Evolutionary conservation across 1,140 invertebrate genomes (phyloP).

Genomic region (Aporrectodea caliginosa): DNA sequence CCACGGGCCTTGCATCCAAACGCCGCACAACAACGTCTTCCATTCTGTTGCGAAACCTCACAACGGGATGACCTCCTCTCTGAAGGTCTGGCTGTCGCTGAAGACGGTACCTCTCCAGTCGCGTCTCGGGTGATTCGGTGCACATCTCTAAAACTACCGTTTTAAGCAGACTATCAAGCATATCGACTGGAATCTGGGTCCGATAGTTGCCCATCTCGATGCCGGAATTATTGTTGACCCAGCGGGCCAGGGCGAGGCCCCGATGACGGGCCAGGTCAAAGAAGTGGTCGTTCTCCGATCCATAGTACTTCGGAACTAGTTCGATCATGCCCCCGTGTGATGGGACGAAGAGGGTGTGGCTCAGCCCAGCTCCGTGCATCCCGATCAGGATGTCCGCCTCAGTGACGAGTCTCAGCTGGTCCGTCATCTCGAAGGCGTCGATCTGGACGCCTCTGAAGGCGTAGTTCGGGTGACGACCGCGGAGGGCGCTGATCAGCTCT

Average conservation of each 20-base stretch:
- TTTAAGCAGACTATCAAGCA: not conserved
- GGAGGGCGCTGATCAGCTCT: slow-evolving; percentile 36
- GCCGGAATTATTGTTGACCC: slow-evolving; percentile 37
- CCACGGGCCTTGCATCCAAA: too few relatives aligned
- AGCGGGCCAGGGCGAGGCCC: slow-evolving; percentile 42
- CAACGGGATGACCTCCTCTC: too few relatives aligned
- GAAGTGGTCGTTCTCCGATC: slow-evolving; percentile 44
- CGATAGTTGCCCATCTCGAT: not conserved
- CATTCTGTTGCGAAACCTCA: too few relatives aligned
- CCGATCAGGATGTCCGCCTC: slow-evolving; percentile 84
- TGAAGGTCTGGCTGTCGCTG: too few relatives aligned
- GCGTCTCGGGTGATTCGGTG: not conserved
- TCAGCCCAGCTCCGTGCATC: slow-evolving; percentile 95
- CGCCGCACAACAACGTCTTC: too few relatives aligned
- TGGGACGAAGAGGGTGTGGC: slow-evolving; percentile 88
- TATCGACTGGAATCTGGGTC: not conserved
- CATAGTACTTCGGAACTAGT: slow-evolving; percentile 62
- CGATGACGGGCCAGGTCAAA: slow-evolving; percentile 45
- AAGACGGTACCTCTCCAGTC: not conserved
- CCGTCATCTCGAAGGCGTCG: slow-evolving; percentile 40
- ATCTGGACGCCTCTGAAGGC: slow-evolving; percentile 42
- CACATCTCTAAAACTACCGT: not conserved
- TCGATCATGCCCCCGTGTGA: slow-evolving; percentile 93
- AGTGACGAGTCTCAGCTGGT: slow-evolving; percentile 42
- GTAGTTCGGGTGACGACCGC: not conserved